phyloP scores from a whole-genome alignment of 1,140 invertebrate genomes.

The Tetramorium simillimum region DNA sequence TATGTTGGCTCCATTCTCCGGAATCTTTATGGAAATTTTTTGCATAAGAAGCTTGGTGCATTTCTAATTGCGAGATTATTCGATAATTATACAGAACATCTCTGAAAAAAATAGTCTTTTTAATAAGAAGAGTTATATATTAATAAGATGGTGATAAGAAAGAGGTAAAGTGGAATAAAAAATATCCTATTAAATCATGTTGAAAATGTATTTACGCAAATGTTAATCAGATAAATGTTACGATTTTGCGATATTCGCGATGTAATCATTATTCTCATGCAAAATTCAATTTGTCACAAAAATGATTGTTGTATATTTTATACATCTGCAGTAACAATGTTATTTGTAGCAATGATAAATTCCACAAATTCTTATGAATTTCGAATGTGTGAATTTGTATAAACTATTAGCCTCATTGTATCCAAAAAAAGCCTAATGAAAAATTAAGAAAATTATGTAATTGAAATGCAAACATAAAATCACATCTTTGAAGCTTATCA shows the following conservation, averaged over 20 bases:
- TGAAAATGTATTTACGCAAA: background rate
- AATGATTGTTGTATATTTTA: background rate
- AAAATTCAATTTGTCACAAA: background rate
- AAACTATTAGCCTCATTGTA: background rate
- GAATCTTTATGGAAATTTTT: background rate
- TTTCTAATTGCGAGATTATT: background rate
- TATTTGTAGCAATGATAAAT: background rate
- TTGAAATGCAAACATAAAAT: background rate
- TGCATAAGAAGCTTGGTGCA: background rate
- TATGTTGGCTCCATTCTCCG: background rate
- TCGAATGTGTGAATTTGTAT: background rate
- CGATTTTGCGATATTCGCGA: background rate
- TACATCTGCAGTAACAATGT: background rate
- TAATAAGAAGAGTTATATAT: background rate
- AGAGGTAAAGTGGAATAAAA: background rate
- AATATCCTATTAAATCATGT: background rate
- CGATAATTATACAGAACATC: background rate
- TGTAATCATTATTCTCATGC: background rate
- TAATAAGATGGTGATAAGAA: background rate
- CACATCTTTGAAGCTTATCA: background rate
- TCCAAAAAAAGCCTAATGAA: background rate
- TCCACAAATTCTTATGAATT: background rate
- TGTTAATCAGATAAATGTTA: background rate
- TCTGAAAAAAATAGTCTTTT: conserved; percentile 1
- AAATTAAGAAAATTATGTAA: background rate